A percentile compares a stretch with the other conserved stretches of the same genome.
These are phyloP conservation scores for Fissipunctia ypsillon DNA, from an alignment of 2,888 invertebrate genomes.

Conservation along the genomic window DNA sequence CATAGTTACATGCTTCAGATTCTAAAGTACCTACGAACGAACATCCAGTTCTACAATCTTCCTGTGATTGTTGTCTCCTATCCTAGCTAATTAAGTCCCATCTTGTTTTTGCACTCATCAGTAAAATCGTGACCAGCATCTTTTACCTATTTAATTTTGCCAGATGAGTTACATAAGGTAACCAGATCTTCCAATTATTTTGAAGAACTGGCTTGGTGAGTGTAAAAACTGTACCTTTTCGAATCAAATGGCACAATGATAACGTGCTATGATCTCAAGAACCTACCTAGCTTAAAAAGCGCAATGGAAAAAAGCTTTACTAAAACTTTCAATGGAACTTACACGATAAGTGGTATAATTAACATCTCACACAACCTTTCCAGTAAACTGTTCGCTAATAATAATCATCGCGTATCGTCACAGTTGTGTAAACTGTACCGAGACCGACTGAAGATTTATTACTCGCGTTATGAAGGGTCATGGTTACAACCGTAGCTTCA, in stretches of 20 bases:
- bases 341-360: background rate
- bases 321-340: no score
- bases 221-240: no score
- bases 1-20: no score
- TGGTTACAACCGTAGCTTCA: conserved; percentile 58
- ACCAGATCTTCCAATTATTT: no score
- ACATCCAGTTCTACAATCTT: background rate
- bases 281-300: no score
- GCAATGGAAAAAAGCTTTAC: no score
- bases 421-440: conserved; percentile 19
- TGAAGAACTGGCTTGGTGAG: no score
- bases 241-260: no score
- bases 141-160: background rate
- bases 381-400: background rate
- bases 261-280: no score
- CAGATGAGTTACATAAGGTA: background rate
- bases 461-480: conserved; percentile 52
- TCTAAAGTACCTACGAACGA: background rate
- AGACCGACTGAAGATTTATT: conserved; percentile 50
- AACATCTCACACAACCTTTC: background rate
- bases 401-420: conserved; percentile 13
- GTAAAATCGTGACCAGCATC: background rate
- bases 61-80: background rate
- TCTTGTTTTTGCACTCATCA: conserved; percentile 5
- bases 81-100: background rate